Conservation (phyloP, 2,888 invertebrate genomes). For the Lasius platythorax region DNA sequence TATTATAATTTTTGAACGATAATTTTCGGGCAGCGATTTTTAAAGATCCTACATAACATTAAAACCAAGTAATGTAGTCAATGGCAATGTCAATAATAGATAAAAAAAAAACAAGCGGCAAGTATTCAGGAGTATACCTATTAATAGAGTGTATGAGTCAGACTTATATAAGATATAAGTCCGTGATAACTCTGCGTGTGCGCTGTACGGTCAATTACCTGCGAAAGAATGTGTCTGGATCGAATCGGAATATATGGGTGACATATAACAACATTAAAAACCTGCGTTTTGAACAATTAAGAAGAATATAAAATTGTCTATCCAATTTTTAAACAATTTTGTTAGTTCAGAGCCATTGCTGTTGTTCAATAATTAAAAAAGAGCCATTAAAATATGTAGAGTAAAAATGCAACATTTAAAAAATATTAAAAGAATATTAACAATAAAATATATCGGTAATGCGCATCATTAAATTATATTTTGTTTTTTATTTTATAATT, state of each 20-base stretch:
- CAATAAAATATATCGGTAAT: neutral
- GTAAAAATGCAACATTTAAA: neutral
- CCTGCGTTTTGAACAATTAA: neutral
- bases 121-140: slow-evolving; percentile 21
- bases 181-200: neutral
- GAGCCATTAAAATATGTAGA: neutral
- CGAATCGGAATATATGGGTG: neutral
- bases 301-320: neutral
- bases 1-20: neutral
- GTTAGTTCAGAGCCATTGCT: neutral
- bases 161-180: slow-evolving; percentile 1
- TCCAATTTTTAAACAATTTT: neutral
- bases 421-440: neutral
- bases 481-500: neutral
- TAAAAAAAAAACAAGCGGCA: neutral
- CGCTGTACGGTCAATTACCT: slow-evolving; percentile 30
- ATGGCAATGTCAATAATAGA: slow-evolving; percentile 7
- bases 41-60: neutral
- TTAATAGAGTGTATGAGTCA: slow-evolving; percentile 33
- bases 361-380: neutral
- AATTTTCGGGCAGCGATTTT: neutral
- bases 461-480: too few species aligned
- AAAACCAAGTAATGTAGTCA: neutral
- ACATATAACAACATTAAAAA: neutral
- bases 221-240: neutral